phyloP scores from a whole-genome alignment of 2,888 invertebrate species.

The Troides helena region DNA sequence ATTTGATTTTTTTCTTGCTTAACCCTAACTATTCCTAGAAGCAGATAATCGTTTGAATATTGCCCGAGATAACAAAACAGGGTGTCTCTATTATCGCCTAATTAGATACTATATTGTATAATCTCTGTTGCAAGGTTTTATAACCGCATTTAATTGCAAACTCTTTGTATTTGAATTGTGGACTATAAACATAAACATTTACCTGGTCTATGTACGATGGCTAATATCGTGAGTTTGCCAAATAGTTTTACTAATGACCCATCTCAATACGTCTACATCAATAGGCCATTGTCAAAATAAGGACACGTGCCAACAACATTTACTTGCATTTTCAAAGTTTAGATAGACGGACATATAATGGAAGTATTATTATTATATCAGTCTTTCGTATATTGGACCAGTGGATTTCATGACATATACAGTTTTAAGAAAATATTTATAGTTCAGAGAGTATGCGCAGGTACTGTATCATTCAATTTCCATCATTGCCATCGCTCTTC shows the following conservation, averaged over 20 bases:
- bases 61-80: too few relatives aligned
- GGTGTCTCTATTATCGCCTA: too few relatives aligned
- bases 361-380: neutral
- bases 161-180: neutral
- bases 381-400: neutral
- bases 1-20: too few relatives aligned
- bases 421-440: neutral
- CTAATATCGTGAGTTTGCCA: slow-evolving; percentile 55
- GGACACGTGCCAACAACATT: slow-evolving; percentile 20
- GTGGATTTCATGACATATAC: neutral
- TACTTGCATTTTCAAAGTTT: slow-evolving; percentile 1
- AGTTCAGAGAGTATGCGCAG: too few relatives aligned
- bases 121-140: neutral
- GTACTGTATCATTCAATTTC: too few relatives aligned
- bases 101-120: neutral
- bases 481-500: too few relatives aligned
- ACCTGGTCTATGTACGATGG: neutral
- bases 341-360: neutral
- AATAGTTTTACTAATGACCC: slow-evolving; percentile 62
- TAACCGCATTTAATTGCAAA: neutral
- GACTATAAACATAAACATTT: neutral
- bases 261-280: slow-evolving; percentile 46
- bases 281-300: slow-evolving; percentile 19
- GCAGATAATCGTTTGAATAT: too few relatives aligned
- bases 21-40: too few relatives aligned